Evolutionary conservation across 1,140 invertebrate genomes (phyloP).

Genomic region (Stratiolaelaps scimitus): DNA sequence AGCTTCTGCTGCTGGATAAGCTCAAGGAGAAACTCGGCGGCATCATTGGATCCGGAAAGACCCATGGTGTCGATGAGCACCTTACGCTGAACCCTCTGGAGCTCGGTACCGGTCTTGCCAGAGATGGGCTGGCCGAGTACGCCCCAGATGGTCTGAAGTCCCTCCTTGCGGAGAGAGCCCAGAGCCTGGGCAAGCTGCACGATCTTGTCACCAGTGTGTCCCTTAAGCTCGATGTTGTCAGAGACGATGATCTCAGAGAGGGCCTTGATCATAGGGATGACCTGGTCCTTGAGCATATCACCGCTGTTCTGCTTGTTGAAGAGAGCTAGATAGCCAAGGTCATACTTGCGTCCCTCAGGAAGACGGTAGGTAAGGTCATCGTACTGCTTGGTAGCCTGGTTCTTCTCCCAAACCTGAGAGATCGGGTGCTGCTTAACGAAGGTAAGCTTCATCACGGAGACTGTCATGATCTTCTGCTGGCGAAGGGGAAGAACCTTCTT

Average conservation of each 20-base stretch:
- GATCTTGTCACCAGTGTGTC: slow-evolving; percentile 26
- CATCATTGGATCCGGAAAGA: slow-evolving; percentile 25
- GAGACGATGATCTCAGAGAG: slow-evolving; percentile 9
- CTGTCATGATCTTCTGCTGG: slow-evolving; percentile 16
- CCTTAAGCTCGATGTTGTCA: slow-evolving; percentile 14
- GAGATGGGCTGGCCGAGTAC: not conserved
- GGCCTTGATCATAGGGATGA: slow-evolving; percentile 11
- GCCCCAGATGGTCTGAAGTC: slow-evolving; percentile 6
- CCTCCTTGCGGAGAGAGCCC: not conserved
- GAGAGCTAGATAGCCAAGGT: slow-evolving; percentile 8
- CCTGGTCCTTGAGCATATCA: slow-evolving; percentile 20
- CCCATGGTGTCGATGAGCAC: slow-evolving; percentile 26
- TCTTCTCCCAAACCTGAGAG: not conserved
- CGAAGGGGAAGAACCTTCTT: slow-evolving; percentile 27
- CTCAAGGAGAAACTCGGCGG: slow-evolving; percentile 8
- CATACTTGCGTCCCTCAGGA: slow-evolving; percentile 10
- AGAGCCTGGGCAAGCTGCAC: slow-evolving; percentile 19
- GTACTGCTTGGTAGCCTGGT: slow-evolving; percentile 4
- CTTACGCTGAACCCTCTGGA: slow-evolving; percentile 17
- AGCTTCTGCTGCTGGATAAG: slow-evolving; percentile 19
- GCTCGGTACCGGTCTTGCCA: not conserved
- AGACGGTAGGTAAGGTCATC: slow-evolving; percentile 12
- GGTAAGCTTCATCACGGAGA: slow-evolving; percentile 23
- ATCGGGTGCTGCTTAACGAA: not conserved
- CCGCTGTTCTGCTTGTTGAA: not conserved